Evolutionary conservation across 2,113 vertebrate species (phyloP).

Genomic region (Verasper variegatus): DNA sequence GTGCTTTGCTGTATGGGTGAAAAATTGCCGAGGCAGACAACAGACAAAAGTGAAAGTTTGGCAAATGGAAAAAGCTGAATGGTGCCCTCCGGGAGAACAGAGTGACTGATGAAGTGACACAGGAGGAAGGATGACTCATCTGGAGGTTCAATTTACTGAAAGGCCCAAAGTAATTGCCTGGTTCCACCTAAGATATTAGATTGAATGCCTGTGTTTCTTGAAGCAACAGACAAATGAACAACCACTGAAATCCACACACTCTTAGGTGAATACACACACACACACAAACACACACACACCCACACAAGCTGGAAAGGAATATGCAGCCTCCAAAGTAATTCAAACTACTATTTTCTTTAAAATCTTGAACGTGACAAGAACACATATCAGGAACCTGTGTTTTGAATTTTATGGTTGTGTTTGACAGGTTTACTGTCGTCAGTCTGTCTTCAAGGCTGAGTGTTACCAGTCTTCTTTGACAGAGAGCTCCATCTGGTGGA

Average conservation of each 20-base stretch:
- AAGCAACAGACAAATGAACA: neutral
- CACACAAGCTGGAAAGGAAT: neutral
- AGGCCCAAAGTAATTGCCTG: conserved; percentile 62
- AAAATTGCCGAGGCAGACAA: neutral
- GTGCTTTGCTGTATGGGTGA: conserved; percentile 3
- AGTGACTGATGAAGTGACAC: conserved; percentile 75
- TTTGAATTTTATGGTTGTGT: neutral
- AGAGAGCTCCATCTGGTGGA: conserved; percentile 70
- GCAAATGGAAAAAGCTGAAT: conserved; percentile 41
- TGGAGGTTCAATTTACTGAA: conserved; percentile 68
- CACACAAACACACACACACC: neutral
- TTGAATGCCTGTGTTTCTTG: conserved; percentile 28
- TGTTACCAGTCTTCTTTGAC: neutral
- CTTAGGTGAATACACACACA: neutral
- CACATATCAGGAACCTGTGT: neutral
- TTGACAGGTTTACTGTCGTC: neutral
- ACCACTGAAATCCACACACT: rapidly evolving
- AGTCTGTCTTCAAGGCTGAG: neutral
- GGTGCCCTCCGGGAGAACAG: conserved; percentile 18
- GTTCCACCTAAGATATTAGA: conserved; percentile 39
- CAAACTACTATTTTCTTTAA: neutral
- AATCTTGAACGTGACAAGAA: neutral
- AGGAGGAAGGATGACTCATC: conserved; percentile 46
- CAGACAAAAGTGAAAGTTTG: conserved; percentile 33
- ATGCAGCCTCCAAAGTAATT: neutral